Evolutionary conservation across 2,113 vertebrate genomes (phyloP).

Genomic region (Oenanthe melanoleuca): DNA sequence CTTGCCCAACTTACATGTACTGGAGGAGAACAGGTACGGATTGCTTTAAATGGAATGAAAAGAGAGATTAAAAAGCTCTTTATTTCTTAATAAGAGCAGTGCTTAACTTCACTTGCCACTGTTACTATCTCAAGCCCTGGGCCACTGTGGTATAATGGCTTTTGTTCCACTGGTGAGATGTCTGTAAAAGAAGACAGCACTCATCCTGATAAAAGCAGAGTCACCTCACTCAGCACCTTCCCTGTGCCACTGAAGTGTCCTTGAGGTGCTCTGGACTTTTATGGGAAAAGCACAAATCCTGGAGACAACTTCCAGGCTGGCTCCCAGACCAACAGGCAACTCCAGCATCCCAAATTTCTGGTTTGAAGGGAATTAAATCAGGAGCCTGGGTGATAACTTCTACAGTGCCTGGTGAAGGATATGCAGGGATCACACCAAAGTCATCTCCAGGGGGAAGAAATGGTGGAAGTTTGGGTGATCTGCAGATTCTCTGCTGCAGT

Average conservation of each 20-base stretch:
- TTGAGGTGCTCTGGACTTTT: not conserved
- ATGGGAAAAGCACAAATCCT: not conserved
- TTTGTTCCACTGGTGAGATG: not conserved
- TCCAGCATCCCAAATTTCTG: not conserved
- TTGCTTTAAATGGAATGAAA: not conserved
- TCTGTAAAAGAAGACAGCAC: not conserved
- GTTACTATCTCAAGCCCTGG: not conserved
- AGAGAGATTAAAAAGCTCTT: not conserved
- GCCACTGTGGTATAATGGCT: not conserved
- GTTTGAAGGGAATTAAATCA: not conserved
- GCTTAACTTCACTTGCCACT: not conserved
- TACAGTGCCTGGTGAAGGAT: not conserved
- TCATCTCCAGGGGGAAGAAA: not conserved
- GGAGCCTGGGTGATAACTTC: not conserved
- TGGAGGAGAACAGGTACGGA: not conserved
- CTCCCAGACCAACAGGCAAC: not conserved
- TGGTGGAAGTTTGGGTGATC: not conserved
- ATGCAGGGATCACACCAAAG: not conserved
- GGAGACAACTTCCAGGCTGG: not conserved
- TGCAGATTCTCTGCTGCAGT: not conserved
- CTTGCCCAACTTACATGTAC: not conserved
- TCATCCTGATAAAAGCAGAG: not conserved
- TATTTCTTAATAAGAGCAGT: not conserved
- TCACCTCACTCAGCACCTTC: not conserved
- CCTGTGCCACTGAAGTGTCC: not conserved